Conservation (phyloP, 1,140 invertebrate genomes). For the Antheraea mylitta region DNA sequence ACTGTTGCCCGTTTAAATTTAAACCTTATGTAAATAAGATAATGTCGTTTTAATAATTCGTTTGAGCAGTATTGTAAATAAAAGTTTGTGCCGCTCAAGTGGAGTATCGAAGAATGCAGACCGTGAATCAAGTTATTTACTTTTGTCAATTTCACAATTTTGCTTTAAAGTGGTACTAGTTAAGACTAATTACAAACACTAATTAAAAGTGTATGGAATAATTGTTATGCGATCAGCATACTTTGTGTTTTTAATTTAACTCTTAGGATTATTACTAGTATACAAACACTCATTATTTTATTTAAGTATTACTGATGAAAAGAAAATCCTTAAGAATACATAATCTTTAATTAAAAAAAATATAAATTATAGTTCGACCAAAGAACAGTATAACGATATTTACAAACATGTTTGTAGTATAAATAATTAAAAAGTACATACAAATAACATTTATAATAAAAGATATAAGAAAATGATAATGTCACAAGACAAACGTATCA, state of each 20-base stretch:
- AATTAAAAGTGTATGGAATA: no score
- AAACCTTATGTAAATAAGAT: constrained; percentile 24
- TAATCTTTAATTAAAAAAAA: no score
- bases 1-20: constrained; percentile 17
- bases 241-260: no score
- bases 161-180: not conserved
- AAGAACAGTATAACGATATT: no score
- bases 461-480: constrained; percentile 27
- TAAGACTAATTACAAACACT: not conserved
- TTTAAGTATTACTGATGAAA: no score
- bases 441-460: not conserved
- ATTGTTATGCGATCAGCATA: no score
- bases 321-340: no score
- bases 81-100: constrained; percentile 34
- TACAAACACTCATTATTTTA: no score
- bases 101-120: constrained; percentile 74
- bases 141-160: constrained; percentile 49
- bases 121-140: constrained; percentile 76
- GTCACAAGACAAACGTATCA: constrained; percentile 70
- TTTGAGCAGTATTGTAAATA: not conserved
- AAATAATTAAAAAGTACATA: no score
- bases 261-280: no score
- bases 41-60: not conserved
- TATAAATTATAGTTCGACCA: no score
- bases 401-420: no score